Percentiles rank a stretch among this genome's conserved stretches.
phyloP scores from a whole-genome alignment of 1,140 invertebrate species.

The Parasteatoda tepidariorum region DNA sequence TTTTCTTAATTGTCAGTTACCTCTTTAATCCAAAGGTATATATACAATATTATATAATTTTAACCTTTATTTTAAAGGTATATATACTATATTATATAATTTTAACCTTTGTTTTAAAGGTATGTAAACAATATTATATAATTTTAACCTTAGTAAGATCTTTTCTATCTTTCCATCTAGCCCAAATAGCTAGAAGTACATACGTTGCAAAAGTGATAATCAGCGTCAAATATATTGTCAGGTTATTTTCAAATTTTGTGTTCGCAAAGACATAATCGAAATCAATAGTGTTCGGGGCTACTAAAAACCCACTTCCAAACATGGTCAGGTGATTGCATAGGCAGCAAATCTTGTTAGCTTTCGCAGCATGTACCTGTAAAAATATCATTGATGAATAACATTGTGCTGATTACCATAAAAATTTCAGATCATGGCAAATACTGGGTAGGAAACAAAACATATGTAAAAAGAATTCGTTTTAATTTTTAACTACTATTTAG shows the following conservation, averaged over 20 bases:
- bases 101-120: too few relatives aligned
- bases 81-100: too few relatives aligned
- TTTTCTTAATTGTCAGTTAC: too few relatives aligned
- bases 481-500: too few relatives aligned
- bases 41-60: too few relatives aligned
- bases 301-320: slow-evolving; percentile 68
- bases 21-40: too few relatives aligned
- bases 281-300: slow-evolving; percentile 69
- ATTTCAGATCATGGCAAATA: too few relatives aligned
- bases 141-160: slow-evolving; percentile 38
- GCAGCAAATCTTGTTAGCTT: slow-evolving; percentile 32
- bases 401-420: background rate
- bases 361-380: slow-evolving; percentile 31
- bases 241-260: slow-evolving; percentile 47
- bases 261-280: slow-evolving; percentile 69
- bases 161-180: slow-evolving; percentile 55
- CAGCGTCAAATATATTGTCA: slow-evolving; percentile 44
- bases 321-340: slow-evolving; percentile 67
- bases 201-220: slow-evolving; percentile 31
- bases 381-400: background rate
- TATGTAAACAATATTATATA: too few relatives aligned
- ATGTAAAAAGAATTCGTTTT: too few relatives aligned
- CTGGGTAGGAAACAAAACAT: too few relatives aligned
- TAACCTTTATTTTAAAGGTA: too few relatives aligned
- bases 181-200: slow-evolving; percentile 31